Conservation (phyloP, 2,888 invertebrate species). For the Tipula helvola region DNA sequence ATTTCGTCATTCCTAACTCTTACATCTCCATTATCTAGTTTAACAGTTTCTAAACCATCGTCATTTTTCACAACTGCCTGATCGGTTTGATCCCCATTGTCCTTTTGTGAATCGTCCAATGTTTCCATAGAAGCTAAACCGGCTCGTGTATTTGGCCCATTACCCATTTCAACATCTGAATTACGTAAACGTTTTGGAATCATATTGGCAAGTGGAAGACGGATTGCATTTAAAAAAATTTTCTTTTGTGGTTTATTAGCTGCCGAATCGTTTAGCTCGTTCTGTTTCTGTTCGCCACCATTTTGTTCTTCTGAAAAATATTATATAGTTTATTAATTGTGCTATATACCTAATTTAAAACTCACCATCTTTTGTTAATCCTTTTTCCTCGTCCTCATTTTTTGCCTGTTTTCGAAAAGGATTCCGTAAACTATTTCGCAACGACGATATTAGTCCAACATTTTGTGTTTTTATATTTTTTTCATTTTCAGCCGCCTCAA, state of each 20-base stretch:
- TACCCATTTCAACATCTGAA: conserved; percentile 40
- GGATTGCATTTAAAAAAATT: conserved; percentile 46
- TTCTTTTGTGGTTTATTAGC: conserved; percentile 30
- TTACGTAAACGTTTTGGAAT: conserved; percentile 38
- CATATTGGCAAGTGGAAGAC: conserved; percentile 48
- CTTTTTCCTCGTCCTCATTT: conserved; percentile 27
- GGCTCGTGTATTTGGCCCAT: conserved; percentile 46
- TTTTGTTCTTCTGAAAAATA: not conserved
- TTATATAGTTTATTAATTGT: not conserved
- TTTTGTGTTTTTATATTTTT: conserved; percentile 28
- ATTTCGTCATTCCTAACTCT: not conserved
- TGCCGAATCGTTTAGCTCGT: not conserved
- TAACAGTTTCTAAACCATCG: conserved; percentile 62
- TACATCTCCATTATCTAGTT: conserved; percentile 35
- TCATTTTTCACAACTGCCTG: conserved; percentile 39
- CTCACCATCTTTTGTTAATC: conserved; percentile 28
- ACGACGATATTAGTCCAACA: conserved; percentile 24
- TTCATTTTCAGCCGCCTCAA: conserved; percentile 23
- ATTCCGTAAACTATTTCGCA: conserved; percentile 37
- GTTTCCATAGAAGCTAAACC: conserved; percentile 74
- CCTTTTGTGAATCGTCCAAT: conserved; percentile 55
- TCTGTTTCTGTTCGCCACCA: not conserved
- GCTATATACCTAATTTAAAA: conserved; percentile 11
- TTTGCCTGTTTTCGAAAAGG: conserved; percentile 41
- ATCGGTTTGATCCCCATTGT: conserved; percentile 39